These are phyloP conservation scores for Meloidogyne floridensis DNA, from an alignment of 1,140 invertebrate species.

Conservation along the genomic window DNA sequence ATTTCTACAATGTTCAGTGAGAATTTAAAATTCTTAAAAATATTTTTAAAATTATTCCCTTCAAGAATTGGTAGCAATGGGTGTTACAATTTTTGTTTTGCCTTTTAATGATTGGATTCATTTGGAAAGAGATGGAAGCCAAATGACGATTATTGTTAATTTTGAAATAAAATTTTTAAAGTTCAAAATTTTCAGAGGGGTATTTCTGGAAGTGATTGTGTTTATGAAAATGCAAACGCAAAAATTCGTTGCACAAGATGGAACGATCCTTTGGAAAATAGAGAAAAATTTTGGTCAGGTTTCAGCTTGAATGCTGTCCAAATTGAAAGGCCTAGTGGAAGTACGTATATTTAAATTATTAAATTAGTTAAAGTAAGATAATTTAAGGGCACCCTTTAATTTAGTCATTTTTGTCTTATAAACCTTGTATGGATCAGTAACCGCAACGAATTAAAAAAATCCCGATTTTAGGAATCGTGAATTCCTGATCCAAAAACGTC, in stretches of 20 bases:
- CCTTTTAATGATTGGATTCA: constrained; percentile 30
- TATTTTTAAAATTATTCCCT: neutral
- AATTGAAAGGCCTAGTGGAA: constrained; percentile 16
- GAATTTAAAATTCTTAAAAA: constrained; percentile 11
- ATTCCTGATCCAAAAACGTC: no score
- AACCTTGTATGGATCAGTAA: no score
- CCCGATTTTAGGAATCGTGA: no score
- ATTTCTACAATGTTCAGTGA: constrained; percentile 34
- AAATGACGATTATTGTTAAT: neutral
- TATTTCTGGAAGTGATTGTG: constrained; percentile 33
- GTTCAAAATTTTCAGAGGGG: constrained; percentile 21
- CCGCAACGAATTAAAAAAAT: no score
- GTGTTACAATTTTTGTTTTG: constrained; percentile 26
- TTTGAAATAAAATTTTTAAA: neutral
- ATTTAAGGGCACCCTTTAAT: no score
- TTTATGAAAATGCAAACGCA: neutral
- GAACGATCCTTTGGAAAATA: neutral
- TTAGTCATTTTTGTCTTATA: no score
- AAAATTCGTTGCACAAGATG: constrained; percentile 10
- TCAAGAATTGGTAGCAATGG: constrained; percentile 27
- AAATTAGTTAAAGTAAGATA: neutral
- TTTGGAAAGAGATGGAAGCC: neutral
- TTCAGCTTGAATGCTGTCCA: neutral
- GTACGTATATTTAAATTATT: constrained; percentile 6
- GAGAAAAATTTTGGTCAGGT: constrained; percentile 17